Conservation (phyloP, 2,888 invertebrate species). For the Agriotes lineatus region DNA sequence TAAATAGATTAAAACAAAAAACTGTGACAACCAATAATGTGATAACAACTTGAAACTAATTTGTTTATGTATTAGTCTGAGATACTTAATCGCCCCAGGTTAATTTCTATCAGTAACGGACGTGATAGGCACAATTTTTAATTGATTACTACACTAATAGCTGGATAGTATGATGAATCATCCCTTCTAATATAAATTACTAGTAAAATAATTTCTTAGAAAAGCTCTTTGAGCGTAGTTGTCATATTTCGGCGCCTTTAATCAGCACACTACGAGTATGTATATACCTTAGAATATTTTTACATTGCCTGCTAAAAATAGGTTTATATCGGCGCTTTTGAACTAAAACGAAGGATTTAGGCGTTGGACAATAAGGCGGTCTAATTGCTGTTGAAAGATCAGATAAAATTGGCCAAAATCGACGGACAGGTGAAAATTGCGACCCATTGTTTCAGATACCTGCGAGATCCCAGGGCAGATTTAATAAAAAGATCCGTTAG, state of each 20-base stretch:
- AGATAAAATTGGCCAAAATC: constrained; percentile 22
- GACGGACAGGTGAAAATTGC: constrained; percentile 54
- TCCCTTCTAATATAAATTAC: not conserved
- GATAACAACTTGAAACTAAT: no score
- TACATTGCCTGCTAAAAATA: not conserved
- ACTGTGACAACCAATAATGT: no score
- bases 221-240: no score
- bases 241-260: no score
- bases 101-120: constrained; percentile 23
- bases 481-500: constrained; percentile 39
- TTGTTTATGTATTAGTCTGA: no score
- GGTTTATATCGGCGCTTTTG: not conserved
- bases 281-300: no score
- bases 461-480: constrained; percentile 30
- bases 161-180: constrained; percentile 23
- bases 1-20: no score
- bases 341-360: not conserved
- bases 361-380: not conserved
- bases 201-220: not conserved
- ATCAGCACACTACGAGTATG: no score
- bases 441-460: constrained; percentile 43
- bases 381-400: constrained; percentile 37
- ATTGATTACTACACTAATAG: constrained; percentile 23
- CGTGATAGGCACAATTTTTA: constrained; percentile 29
- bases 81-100: no score